Evolutionary conservation across 1,140 invertebrate species (phyloP), one percentile per base, ranked within the genome.

Genomic region (Megathymus violae): DNA sequence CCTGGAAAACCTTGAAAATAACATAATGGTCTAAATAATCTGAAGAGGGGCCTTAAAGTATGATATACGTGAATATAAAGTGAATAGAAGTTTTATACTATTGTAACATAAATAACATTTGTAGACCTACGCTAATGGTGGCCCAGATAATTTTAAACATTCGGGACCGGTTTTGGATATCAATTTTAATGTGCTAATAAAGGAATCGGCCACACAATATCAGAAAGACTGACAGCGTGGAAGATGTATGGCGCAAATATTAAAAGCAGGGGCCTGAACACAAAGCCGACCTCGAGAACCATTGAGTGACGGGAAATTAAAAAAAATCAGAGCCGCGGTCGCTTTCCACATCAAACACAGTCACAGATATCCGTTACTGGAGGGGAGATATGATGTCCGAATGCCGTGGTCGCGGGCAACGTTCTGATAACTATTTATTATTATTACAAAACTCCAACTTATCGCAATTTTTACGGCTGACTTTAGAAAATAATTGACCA

Each of bases 201-300:
- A 25, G 15, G 44, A 25, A 41, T 19, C 27, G 22, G 10, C 38
- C n/a, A n/a, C 40, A 46, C 36, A 25, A 38, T 44, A 13, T 48
- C 46, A 10, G 69, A 70, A 67, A 47, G 48, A 48, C 67, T 67
- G 68, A 75, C 74, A 75, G 70, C 69, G 58, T 50, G 22, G 65
- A 71, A 75, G 71, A 79, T 76, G 62, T 70, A 75, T 74, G 71
- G 63, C 69, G 73, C 58, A 58, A 71, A 82, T 85, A 88, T 88
- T 86, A 85, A 85, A 84, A 80, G 71, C 68, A 74, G 76, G 81
- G n/a, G n/a, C n/a, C n/a, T n/a, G 83, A 58, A 66, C 64, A 83
- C 76, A 85, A 82, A 78, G 60, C 77, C 47, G 10, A 63, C 14
- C 65, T 51, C 56, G 77, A 77, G 71, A 51, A 73, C 74, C 77